phyloP scores from a whole-genome alignment of 2,888 invertebrate genomes.

The Buathra laborator region DNA sequence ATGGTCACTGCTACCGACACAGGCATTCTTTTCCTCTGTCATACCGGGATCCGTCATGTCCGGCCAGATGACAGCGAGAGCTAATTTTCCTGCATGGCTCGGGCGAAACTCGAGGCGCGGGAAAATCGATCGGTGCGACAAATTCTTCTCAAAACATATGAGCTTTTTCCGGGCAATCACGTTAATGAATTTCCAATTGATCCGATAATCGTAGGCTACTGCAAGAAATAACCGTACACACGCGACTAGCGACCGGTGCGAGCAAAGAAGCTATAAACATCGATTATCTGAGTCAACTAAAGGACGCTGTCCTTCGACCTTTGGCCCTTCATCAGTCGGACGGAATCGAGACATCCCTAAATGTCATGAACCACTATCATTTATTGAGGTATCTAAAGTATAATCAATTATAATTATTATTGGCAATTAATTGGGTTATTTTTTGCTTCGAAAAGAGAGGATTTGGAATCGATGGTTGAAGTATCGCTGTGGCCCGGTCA shows the following conservation, averaged over 20 bases:
- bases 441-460: conserved; percentile 88
- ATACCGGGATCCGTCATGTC: conserved; percentile 95
- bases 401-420: background rate
- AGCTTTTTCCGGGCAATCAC: background rate
- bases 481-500: conserved; percentile 93
- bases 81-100: conserved; percentile 98
- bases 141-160: background rate
- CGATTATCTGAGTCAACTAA: conserved; percentile 94
- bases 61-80: conserved; percentile 92
- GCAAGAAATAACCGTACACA: conserved; percentile 82
- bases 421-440: background rate
- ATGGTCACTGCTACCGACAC: conserved; percentile 95
- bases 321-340: conserved; percentile 90
- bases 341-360: conserved; percentile 90
- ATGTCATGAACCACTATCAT: conserved; percentile 93
- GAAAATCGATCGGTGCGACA: conserved; percentile 91
- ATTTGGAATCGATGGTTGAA: conserved; percentile 95
- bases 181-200: conserved; percentile 8
- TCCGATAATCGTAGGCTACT: conserved; percentile 72
- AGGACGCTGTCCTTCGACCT: conserved; percentile 92
- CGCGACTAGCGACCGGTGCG: conserved; percentile 80
- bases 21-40: conserved; percentile 96
- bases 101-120: conserved; percentile 96
- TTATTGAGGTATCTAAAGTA: conserved; percentile 86
- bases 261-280: conserved; percentile 93